Percentiles rank a stretch among this genome's conserved stretches.
Conservation (phyloP, 2,113 vertebrate genomes). For the Dipodomys stephensi region DNA sequence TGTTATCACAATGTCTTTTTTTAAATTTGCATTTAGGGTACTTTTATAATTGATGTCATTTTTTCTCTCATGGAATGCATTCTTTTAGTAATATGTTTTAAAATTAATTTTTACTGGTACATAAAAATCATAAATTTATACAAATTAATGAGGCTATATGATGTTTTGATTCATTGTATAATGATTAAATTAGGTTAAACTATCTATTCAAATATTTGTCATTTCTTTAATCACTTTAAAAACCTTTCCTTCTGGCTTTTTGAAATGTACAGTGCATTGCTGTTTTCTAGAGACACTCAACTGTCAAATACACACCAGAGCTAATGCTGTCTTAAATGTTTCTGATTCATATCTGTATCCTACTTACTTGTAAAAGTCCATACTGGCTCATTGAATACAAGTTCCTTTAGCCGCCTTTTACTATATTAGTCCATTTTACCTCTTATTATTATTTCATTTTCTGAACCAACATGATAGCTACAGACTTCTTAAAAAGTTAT, state of each 20-base stretch:
- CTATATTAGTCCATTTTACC: not conserved
- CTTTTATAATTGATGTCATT: not conserved
- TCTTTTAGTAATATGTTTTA: not conserved
- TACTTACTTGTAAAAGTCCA: not conserved
- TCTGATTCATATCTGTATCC: not conserved
- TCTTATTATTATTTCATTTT: not conserved
- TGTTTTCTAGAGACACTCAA: not conserved
- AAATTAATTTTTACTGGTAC: not conserved
- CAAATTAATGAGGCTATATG: not conserved
- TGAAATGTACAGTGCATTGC: not conserved
- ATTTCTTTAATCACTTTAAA: not conserved
- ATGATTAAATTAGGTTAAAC: not conserved
- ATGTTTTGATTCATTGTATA: not conserved
- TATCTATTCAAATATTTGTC: not conserved
- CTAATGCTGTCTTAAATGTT: not conserved
- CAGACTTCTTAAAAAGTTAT: not conserved
- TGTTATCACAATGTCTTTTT: not conserved
- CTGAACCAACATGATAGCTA: not conserved
- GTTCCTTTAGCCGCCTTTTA: not conserved
- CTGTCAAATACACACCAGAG: not conserved
- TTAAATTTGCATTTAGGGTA: not conserved
- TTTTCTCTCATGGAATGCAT: not conserved
- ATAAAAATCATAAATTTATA: not conserved
- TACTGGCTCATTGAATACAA: not conserved
- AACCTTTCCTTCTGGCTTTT: not conserved